A percentile compares a stretch with the other conserved stretches of the same genome.
These are phyloP conservation scores for Eurois occulta DNA, from an alignment of 2,888 invertebrate species.

Conservation along the genomic window DNA sequence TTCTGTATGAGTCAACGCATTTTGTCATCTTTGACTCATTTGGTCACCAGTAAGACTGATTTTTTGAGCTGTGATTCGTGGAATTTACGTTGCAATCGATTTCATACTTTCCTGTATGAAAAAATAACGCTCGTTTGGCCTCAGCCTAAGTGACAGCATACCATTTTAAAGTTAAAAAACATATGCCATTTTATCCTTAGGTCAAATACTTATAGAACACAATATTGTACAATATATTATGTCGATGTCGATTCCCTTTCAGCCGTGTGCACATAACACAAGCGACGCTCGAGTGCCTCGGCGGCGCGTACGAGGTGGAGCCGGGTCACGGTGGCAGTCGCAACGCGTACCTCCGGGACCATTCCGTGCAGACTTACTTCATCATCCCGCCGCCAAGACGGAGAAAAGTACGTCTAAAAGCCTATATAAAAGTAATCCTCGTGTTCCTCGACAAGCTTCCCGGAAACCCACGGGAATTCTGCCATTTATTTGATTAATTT, in stretches of 20 bases:
- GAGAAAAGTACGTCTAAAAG: constrained; percentile 92
- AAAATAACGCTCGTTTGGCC: too few relatives aligned
- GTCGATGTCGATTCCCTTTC: constrained; percentile 67
- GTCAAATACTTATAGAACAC: background rate
- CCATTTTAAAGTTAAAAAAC: background rate
- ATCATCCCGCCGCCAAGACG: constrained; percentile 96
- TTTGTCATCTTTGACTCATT: constrained; percentile 27
- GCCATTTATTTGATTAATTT: constrained; percentile 57
- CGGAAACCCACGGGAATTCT: constrained; percentile 30
- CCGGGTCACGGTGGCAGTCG: constrained; percentile 95
- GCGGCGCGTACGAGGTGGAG: constrained; percentile 97
- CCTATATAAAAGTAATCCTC: constrained; percentile 45
- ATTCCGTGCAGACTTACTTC: constrained; percentile 96
- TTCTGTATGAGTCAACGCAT: constrained; percentile 17
- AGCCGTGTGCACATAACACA: constrained; percentile 96
- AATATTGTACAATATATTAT: constrained; percentile 27
- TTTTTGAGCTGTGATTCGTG: too few relatives aligned
- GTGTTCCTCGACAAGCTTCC: constrained; percentile 37
- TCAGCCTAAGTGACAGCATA: background rate
- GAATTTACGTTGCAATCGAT: too few relatives aligned
- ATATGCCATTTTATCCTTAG: background rate
- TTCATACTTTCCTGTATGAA: too few relatives aligned
- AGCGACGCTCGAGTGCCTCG: constrained; percentile 95
- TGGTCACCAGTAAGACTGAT: too few relatives aligned
- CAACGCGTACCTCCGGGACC: constrained; percentile 95